These are phyloP conservation scores for Trochalopteron elliotii DNA, from an alignment of 2,113 vertebrate genomes.

Conservation along the genomic window DNA sequence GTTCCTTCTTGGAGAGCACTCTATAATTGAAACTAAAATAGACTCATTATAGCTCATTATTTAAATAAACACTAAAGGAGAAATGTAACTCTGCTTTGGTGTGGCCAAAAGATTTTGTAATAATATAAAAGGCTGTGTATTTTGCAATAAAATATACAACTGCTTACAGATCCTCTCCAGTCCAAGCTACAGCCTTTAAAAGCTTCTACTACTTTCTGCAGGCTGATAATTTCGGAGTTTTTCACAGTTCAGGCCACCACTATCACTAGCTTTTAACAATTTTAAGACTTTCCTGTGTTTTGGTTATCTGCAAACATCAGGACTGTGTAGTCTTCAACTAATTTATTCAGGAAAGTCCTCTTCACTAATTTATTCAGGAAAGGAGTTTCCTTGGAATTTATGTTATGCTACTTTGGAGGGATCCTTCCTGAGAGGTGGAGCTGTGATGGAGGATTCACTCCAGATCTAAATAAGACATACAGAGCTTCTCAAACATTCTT, in stretches of 20 bases:
- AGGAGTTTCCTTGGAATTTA: neutral
- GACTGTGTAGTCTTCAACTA: neutral
- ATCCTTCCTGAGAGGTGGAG: neutral
- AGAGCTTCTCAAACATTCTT: neutral
- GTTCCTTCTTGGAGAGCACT: neutral
- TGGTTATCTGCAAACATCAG: neutral
- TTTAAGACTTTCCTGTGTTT: neutral
- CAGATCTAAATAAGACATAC: neutral
- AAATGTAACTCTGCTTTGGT: neutral
- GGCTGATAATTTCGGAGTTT: neutral
- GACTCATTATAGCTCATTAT: conserved; percentile 1
- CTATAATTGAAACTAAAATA: neutral
- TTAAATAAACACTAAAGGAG: neutral
- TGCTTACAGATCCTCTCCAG: neutral
- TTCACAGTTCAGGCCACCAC: neutral
- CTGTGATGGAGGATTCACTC: neutral
- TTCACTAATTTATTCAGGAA: too few relatives aligned
- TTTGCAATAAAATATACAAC: neutral
- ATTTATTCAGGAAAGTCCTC: neutral
- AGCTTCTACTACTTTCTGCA: neutral
- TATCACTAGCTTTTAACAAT: neutral
- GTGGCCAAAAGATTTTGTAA: neutral
- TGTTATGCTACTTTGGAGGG: rapidly evolving
- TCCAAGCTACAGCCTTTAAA: neutral
- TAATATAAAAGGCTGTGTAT: neutral